These are phyloP conservation scores for Pseudochirops corinnae DNA, from an alignment of 2,797 vertebrate genomes.

Conservation along the genomic window DNA sequence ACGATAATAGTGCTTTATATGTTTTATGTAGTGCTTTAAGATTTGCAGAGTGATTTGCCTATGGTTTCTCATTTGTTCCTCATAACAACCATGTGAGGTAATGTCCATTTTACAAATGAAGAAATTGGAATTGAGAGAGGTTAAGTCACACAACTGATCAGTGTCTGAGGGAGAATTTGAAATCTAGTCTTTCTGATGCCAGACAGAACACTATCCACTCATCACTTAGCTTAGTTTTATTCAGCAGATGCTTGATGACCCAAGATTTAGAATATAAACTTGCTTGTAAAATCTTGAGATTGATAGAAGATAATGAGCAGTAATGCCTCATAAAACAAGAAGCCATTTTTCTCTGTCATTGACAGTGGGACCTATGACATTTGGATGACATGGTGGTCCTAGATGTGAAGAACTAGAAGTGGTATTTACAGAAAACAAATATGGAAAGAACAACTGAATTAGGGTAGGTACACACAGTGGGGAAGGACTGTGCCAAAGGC, in stretches of 20 bases:
- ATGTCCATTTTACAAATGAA: no score
- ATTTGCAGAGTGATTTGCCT: neutral
- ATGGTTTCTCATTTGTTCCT: neutral
- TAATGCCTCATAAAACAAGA: neutral
- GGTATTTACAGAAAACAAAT: neutral
- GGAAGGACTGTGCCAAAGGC: neutral
- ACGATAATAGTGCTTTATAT: neutral
- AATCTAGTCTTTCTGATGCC: neutral
- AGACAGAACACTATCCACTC: neutral
- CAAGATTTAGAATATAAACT: neutral
- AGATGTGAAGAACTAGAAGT: neutral
- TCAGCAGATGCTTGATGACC: neutral
- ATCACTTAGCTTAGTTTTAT: neutral
- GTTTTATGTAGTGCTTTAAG: neutral
- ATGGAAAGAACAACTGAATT: neutral
- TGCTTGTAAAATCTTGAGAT: neutral
- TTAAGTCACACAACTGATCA: no score
- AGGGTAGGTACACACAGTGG: neutral
- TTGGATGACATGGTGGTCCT: neutral
- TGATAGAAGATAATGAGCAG: neutral
- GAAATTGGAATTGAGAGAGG: no score
- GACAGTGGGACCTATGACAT: neutral
- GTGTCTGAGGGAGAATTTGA: neutral
- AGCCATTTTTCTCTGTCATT: neutral
- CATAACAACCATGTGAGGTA: no score